phyloP scores from a whole-genome alignment of 2,113 vertebrate genomes.

The Aptenodytes patagonicus region DNA sequence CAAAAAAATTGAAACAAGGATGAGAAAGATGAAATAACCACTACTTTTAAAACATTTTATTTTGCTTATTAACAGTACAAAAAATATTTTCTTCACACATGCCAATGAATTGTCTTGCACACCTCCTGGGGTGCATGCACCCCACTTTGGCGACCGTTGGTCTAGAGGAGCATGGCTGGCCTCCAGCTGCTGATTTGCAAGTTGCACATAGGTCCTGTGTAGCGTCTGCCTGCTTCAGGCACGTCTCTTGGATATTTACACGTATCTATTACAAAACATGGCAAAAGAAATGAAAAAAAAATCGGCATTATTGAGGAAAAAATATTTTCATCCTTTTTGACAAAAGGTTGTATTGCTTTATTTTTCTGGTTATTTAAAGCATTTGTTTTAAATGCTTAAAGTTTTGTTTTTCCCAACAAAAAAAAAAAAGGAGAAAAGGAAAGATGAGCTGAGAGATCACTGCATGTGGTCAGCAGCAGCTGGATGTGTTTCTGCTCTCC shows the following conservation, averaged over 20 bases:
- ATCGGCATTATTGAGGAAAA: rapidly evolving
- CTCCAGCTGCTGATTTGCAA: not conserved
- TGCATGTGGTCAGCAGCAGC: not conserved
- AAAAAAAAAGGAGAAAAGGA: not conserved
- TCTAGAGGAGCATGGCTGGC: not conserved
- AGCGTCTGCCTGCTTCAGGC: not conserved
- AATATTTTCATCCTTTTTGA: not conserved
- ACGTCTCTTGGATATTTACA: not conserved
- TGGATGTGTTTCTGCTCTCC: not conserved
- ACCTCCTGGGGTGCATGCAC: rapidly evolving
- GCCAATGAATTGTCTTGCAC: not conserved
- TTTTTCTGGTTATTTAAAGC: not conserved
- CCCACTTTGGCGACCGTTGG: rapidly evolving
- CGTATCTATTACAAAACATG: not conserved
- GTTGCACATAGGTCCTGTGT: not conserved
- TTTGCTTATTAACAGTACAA: not conserved
- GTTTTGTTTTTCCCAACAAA: not conserved
- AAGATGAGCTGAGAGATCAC: not conserved
- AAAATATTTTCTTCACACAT: not conserved
- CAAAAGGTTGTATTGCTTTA: not conserved
- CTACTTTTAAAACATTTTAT: not conserved
- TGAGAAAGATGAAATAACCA: not conserved
- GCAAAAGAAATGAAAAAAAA: not conserved
- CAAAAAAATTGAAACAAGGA: not conserved
- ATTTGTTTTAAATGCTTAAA: not conserved